phyloP scores from a whole-genome alignment of 2,797 vertebrate species.

The Chiroxiphia lanceolata region DNA sequence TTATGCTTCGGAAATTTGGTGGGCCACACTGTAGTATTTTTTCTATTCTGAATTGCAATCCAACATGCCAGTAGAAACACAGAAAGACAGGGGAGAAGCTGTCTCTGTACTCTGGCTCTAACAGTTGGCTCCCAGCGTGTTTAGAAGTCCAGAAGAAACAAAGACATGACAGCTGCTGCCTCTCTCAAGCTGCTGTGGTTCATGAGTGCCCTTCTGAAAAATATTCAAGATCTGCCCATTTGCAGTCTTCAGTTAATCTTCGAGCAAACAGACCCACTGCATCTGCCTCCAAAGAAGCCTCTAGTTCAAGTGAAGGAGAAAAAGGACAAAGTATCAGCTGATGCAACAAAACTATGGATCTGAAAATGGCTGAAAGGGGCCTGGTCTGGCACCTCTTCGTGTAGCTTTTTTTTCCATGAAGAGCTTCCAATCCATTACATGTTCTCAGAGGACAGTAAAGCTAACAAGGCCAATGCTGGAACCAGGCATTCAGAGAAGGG shows the following conservation, averaged over 20 bases:
- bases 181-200: background rate
- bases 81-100: background rate
- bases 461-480: background rate
- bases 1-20: background rate
- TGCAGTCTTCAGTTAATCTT: background rate
- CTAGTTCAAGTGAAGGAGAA: background rate
- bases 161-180: background rate
- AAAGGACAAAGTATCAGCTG: background rate
- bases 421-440: background rate
- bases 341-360: background rate
- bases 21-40: background rate
- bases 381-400: background rate
- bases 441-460: background rate
- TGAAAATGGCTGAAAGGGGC: background rate
- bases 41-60: background rate
- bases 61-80: background rate
- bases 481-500: background rate
- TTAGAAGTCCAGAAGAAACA: conserved; percentile 11
- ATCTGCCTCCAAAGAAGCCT: background rate
- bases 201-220: background rate
- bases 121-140: background rate
- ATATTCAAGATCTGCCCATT: background rate
- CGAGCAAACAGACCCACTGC: background rate
- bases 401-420: background rate
- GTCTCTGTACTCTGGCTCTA: background rate